These are phyloP conservation scores for Dicerorhinus sumatrensis DNA, from an alignment of 2,113 vertebrate species.

Conservation along the genomic window DNA sequence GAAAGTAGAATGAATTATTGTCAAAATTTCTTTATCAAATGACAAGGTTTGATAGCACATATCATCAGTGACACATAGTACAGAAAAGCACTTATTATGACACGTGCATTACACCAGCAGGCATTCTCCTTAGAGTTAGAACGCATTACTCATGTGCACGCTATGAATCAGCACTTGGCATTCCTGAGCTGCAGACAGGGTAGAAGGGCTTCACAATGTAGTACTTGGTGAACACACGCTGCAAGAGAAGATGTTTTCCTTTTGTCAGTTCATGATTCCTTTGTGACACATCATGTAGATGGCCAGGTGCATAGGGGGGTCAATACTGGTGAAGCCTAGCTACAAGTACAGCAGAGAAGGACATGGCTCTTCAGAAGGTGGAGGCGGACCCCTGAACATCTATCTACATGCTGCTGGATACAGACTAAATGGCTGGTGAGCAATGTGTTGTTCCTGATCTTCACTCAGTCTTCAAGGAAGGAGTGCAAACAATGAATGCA, in stretches of 20 bases:
- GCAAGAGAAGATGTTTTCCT: background rate
- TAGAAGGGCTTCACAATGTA: background rate
- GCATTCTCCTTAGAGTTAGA: background rate
- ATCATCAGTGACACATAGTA: background rate
- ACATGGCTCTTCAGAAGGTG: background rate
- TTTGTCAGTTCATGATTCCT: background rate
- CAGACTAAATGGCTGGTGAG: background rate
- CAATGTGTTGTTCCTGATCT: background rate
- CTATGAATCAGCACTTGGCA: background rate
- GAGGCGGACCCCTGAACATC: no score
- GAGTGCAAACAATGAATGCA: fast-evolving
- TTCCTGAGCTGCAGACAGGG: background rate
- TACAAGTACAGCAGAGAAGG: background rate
- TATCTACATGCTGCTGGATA: background rate
- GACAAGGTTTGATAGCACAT: background rate
- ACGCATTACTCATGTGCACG: fast-evolving
- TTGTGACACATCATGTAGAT: background rate
- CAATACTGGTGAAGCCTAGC: background rate
- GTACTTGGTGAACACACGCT: background rate
- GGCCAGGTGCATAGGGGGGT: no score
- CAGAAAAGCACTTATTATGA: background rate
- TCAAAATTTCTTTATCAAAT: background rate
- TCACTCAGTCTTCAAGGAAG: background rate
- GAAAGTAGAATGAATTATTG: background rate
- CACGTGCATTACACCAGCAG: background rate